phyloP scores from a whole-genome alignment of 2,797 vertebrate genomes.

The Leuciscus waleckii region DNA sequence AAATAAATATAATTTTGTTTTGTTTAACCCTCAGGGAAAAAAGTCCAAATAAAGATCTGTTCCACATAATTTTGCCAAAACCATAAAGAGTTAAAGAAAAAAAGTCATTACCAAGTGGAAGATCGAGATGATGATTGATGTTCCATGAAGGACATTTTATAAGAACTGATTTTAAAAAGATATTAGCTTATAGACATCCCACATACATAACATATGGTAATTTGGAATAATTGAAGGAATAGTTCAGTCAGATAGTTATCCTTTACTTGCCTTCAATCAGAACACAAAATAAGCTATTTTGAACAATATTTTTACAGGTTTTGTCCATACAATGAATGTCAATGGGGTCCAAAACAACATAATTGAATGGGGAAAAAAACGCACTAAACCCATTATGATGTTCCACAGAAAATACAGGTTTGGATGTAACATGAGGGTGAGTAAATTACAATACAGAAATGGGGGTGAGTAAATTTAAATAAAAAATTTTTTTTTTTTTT shows the following conservation, averaged over 20 bases:
- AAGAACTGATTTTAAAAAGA: background rate
- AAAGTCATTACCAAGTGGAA: no score
- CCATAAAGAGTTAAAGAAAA: background rate
- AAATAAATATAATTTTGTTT: no score
- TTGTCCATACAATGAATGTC: background rate
- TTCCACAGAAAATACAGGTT: background rate
- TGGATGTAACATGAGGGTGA: background rate
- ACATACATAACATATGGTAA: background rate
- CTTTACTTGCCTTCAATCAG: background rate
- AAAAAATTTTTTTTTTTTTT: background rate
- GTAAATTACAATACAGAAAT: no score
- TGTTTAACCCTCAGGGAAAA: no score
- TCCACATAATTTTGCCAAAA: background rate
- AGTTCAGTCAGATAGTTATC: no score
- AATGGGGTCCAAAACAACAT: background rate
- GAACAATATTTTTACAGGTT: background rate
- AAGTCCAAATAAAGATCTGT: background rate
- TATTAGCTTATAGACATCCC: background rate
- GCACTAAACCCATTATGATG: background rate
- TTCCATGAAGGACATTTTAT: background rate
- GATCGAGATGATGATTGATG: no score
- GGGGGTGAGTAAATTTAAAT: no score
- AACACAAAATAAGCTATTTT: background rate
- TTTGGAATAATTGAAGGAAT: background rate
- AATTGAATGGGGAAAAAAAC: background rate